Conservation (phyloP, 2,888 invertebrate species). For the Leptinotarsa juncta region DNA sequence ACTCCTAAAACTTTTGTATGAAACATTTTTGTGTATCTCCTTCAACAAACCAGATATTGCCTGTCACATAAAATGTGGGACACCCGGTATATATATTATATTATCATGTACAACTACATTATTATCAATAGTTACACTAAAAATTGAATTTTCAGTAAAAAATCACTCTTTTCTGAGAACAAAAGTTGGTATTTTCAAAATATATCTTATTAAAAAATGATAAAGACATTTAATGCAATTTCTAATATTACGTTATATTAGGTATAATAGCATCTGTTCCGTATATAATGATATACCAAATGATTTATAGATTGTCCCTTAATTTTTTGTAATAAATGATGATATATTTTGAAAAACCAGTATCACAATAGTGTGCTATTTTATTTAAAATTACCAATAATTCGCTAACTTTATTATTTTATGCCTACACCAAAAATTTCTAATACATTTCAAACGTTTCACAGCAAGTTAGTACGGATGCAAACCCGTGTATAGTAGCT, state of each 20-base stretch:
- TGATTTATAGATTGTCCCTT: slow-evolving; percentile 16
- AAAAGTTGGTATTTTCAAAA: slow-evolving; percentile 45
- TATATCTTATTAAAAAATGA: slow-evolving; percentile 20
- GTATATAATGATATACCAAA: slow-evolving; percentile 2
- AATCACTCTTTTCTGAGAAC: slow-evolving; percentile 53
- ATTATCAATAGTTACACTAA: slow-evolving; percentile 21
- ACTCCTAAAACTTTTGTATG: too few species aligned
- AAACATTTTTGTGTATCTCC: too few species aligned
- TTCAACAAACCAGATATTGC: too few species aligned
- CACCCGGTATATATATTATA: too few species aligned
- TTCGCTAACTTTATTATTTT: not conserved
- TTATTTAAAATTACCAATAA: slow-evolving; percentile 1
- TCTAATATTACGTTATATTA: not conserved
- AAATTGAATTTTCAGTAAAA: slow-evolving; percentile 45
- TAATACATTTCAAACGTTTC: not conserved
- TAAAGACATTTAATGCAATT: not conserved
- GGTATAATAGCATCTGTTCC: too few species aligned
- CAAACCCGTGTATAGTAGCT: not conserved
- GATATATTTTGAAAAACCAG: slow-evolving; percentile 38
- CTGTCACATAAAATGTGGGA: too few species aligned
- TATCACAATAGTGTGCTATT: slow-evolving; percentile 48
- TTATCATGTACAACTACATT: not conserved
- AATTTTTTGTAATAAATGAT: slow-evolving; percentile 7
- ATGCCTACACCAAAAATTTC: not conserved
- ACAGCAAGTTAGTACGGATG: not conserved